A percentile compares a stretch with the other conserved stretches of the same genome.
These are phyloP conservation scores for Melinaea menophilus DNA, from an alignment of 2,888 invertebrate species.

Conservation along the genomic window DNA sequence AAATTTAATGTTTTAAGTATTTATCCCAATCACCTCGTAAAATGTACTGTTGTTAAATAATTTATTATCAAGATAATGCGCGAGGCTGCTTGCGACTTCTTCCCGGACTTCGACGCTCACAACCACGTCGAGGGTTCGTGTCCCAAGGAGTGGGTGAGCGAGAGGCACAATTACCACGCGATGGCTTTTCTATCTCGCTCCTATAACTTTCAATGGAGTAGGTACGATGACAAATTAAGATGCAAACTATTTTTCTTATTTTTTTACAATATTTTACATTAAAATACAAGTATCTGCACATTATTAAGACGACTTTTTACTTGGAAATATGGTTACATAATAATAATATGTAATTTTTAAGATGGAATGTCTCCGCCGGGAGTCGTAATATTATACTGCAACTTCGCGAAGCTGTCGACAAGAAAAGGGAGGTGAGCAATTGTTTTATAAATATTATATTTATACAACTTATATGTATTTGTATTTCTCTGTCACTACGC, in stretches of 20 bases:
- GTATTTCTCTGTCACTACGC: no score
- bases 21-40: no score
- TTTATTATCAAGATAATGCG: conserved; percentile 67
- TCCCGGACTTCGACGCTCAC: conserved; percentile 87
- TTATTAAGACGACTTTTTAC: no score
- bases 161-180: conserved; percentile 86
- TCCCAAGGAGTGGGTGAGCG: conserved; percentile 84
- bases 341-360: conserved; percentile 27
- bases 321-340: no score
- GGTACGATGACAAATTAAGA: conserved; percentile 51
- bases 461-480: no score
- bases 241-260: background rate
- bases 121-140: conserved; percentile 83
- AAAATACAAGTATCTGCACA: no score
- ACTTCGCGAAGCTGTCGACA: conserved; percentile 79
- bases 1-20: no score
- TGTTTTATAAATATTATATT: background rate
- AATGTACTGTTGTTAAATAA: background rate
- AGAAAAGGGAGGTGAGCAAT: conserved; percentile 66
- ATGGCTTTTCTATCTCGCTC: conserved; percentile 85
- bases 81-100: conserved; percentile 87
- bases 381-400: conserved; percentile 82
- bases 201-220: conserved; percentile 89
- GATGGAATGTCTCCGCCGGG: conserved; percentile 81
- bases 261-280: background rate